These are phyloP conservation scores for Ephydatia muelleri DNA, from an alignment of 37 sponge, comb jelly and placozoan species.

Conservation along the genomic window DNA sequence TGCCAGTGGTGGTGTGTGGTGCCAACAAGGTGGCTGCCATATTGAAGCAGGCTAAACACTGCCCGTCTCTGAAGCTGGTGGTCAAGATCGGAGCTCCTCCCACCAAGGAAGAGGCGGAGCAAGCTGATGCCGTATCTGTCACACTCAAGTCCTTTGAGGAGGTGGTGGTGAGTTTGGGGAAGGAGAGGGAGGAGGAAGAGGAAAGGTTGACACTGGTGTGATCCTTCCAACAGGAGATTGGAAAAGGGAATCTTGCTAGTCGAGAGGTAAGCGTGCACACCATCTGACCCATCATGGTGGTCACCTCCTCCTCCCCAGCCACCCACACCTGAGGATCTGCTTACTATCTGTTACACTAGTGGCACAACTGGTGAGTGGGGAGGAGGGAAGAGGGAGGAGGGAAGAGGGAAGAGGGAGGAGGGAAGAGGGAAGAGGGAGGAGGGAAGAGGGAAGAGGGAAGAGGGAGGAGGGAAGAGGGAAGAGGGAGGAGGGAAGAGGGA, in stretches of 20 bases:
- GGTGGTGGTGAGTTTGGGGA: conserved; percentile 36
- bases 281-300: not conserved
- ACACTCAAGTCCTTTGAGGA: conserved; percentile 54
- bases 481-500: too few relatives aligned
- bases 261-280: not conserved
- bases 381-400: too few relatives aligned
- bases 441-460: too few relatives aligned
- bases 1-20: conserved; percentile 60
- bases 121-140: conserved; percentile 41
- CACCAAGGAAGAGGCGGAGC: conserved; percentile 41
- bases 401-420: too few relatives aligned
- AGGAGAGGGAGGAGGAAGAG: too few relatives aligned
- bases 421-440: too few relatives aligned
- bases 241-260: conserved; percentile 38
- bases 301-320: conserved; percentile 10
- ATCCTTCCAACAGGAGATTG: conserved; percentile 35
- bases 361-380: conserved; percentile 83
- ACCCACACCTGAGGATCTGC: conserved; percentile 64
- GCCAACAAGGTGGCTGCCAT: conserved; percentile 47
- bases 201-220: not conserved
- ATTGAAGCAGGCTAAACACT: conserved; percentile 35
- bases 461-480: too few relatives aligned
- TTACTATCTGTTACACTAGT: conserved; percentile 96
- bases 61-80: conserved; percentile 50
- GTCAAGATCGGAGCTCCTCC: conserved; percentile 53